Evolutionary conservation across 2,888 invertebrate genomes (phyloP).

Genomic region (Nemotelus nigrinus): DNA sequence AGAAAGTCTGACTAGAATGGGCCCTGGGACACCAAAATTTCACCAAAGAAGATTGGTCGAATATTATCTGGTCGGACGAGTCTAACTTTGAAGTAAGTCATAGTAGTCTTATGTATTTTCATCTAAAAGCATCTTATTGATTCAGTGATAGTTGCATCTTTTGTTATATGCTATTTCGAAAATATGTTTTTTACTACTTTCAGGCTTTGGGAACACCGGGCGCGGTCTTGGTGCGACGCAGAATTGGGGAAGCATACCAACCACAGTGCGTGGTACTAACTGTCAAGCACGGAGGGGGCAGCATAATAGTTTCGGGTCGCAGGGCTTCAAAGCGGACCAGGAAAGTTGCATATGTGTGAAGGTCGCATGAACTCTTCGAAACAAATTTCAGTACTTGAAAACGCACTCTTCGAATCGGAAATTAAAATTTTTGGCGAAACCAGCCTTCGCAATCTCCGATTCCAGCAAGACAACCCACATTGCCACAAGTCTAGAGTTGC

Average conservation of each 20-base stretch:
- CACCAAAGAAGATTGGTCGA: constrained; percentile 10
- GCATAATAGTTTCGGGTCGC: neutral
- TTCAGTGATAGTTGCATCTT: neutral
- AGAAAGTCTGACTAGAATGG: neutral
- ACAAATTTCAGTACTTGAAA: neutral
- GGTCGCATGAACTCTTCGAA: neutral
- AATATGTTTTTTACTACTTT: no score
- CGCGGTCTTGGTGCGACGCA: no score
- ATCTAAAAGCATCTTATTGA: neutral
- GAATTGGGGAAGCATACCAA: no score
- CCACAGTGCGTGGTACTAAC: constrained; percentile 7
- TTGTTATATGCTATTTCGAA: neutral
- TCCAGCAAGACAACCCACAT: neutral
- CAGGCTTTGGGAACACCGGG: no score
- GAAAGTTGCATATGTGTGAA: neutral
- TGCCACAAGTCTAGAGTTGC: neutral
- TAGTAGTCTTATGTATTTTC: constrained; percentile 15
- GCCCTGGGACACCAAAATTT: neutral
- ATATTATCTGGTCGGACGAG: neutral
- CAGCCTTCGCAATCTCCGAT: no score
- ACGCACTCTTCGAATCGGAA: neutral
- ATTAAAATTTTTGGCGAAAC: no score
- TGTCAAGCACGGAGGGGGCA: constrained; percentile 12
- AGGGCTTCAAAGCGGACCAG: no score
- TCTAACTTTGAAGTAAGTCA: neutral